Conservation (phyloP, 1,140 invertebrate species). For the Drosophila rufa region DNA sequence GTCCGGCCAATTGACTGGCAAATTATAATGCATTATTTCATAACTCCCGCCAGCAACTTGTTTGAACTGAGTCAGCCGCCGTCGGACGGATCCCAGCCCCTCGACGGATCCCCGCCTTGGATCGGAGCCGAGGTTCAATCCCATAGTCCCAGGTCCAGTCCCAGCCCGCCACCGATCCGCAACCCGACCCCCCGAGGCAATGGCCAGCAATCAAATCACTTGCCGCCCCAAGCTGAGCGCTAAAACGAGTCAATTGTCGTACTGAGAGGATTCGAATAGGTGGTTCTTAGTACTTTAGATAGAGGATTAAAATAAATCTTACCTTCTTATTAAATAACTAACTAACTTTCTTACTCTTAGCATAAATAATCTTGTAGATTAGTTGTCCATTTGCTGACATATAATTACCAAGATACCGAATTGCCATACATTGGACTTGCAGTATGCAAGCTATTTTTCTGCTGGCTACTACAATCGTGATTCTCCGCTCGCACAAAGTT, state of each 20-base stretch:
- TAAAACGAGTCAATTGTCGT: constrained; percentile 32
- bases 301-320: fast-evolving
- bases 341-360: background rate
- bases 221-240: constrained; percentile 67
- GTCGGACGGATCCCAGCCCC: constrained; percentile 3
- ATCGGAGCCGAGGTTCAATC: background rate
- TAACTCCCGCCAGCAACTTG: constrained; percentile 81
- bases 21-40: constrained; percentile 84
- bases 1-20: constrained; percentile 68
- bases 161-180: constrained; percentile 32
- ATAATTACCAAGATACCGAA: no score
- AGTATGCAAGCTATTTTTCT: no score
- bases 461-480: no score
- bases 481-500: no score
- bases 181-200: constrained; percentile 44
- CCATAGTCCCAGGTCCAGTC: constrained; percentile 21
- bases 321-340: fast-evolving
- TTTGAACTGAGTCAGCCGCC: constrained; percentile 72
- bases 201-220: constrained; percentile 75
- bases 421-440: no score
- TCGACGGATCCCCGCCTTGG: background rate
- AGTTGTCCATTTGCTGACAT: no score
- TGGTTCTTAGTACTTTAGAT: constrained; percentile 1
- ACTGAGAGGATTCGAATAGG: constrained; percentile 10
- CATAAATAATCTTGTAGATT: no score